Evolutionary conservation across 2,797 vertebrate genomes (phyloP), one percentile per base, ranked within the genome.

Genomic region (Xiphophorus birchmanni): DNA sequence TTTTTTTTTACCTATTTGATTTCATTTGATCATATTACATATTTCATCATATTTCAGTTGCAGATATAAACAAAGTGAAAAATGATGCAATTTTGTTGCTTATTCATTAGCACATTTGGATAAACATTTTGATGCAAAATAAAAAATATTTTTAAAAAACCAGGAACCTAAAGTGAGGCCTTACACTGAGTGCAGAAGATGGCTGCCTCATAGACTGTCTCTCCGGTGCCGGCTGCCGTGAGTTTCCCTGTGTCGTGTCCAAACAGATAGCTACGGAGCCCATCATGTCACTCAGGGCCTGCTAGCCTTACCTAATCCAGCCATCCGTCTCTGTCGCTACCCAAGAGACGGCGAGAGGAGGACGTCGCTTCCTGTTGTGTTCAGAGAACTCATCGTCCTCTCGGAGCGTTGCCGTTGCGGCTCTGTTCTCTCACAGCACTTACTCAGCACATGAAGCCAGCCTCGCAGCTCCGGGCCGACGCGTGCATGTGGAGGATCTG

Each of bases 351-450:
- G 82, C 73, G 79, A 90, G 90, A 94, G 91, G 84, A 89, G 90
- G 91, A 95, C 83, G 80, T 84, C 72, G 88, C 77, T 76, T 91
- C 92, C 84, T 83, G 86, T 91, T 81, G 63, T 67, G 5, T 21
- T 67, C 40, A 4, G 90, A 95, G 93, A 94, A 94, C 94, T 94
- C 86, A 10, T 80, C 81, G 88, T 94, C 91, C 94, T 95, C 93
- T 95, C 90, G 91, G 88, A 93, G 77, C 78, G 82, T 90, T 93
- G 88, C 91, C 32, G 58, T 81, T 87, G 79, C 83, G 10, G 83
- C 86, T 69, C 37, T 69, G 65, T 42, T 81, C 82, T 90, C 78
- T 77, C 85, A 72, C 93, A 75, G 85, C 83, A 87, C 93, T 94
- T 91, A 90, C 85, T 95, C 91, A 92, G 92, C 93, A 86, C 91